These are phyloP conservation scores for Procambarus clarkii DNA, from an alignment of 1,140 invertebrate species.

Conservation along the genomic window DNA sequence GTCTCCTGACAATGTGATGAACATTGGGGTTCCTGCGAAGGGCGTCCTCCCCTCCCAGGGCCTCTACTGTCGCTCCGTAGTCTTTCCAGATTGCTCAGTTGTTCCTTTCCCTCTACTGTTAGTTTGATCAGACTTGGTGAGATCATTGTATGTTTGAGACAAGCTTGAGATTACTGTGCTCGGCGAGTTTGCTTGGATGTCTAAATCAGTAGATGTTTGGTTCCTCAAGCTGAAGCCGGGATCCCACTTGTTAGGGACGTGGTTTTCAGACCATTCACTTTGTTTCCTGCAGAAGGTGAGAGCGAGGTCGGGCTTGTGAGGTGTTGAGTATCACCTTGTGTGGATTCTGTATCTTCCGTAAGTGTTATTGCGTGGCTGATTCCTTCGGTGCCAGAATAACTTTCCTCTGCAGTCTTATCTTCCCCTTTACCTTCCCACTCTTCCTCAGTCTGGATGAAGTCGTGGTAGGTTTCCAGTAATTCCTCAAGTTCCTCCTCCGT, in stretches of 20 bases:
- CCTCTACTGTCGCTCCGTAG: conserved; percentile 14
- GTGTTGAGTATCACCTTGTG: too few relatives aligned
- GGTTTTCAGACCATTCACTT: neutral
- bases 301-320: too few relatives aligned
- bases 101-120: conserved; percentile 4
- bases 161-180: neutral
- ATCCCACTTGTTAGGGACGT: neutral
- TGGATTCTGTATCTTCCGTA: neutral
- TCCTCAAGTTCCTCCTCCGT: neutral
- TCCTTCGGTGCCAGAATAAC: neutral
- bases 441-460: neutral
- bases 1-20: conserved; percentile 50
- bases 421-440: neutral
- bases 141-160: neutral
- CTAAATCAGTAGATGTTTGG: neutral
- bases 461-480: neutral
- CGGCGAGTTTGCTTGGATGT: neutral
- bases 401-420: neutral
- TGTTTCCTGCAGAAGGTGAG: neutral
- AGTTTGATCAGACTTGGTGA: conserved; percentile 8
- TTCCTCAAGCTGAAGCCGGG: neutral
- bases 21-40: neutral
- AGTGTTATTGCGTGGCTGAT: neutral
- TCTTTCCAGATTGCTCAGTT: conserved; percentile 17
- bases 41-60: conserved; percentile 19